Conservation (phyloP, 2,113 vertebrate genomes). For the Perca fluviatilis region DNA sequence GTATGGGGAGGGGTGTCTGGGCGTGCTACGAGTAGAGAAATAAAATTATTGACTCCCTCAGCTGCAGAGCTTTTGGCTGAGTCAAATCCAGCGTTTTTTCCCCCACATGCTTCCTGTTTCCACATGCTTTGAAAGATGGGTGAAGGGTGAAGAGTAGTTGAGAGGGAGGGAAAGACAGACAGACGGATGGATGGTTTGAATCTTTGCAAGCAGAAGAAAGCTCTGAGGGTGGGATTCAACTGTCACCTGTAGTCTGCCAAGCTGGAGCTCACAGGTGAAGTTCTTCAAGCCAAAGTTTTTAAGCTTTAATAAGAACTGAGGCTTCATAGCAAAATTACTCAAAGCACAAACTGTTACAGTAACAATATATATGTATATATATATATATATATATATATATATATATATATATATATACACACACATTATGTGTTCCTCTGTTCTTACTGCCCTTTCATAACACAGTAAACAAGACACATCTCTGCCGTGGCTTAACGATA, state of each 20-base stretch:
- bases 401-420: too few relatives aligned
- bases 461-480: constrained; percentile 27
- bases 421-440: neutral
- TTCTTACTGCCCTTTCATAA: constrained; percentile 26
- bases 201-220: constrained; percentile 33
- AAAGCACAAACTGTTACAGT: constrained; percentile 8
- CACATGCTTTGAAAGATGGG: constrained; percentile 35
- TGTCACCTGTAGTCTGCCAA: constrained; percentile 39
- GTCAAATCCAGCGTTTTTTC: constrained; percentile 21
- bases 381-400: too few relatives aligned
- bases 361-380: neutral
- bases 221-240: constrained; percentile 4
- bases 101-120: constrained; percentile 31
- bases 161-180: constrained; percentile 10
- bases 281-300: constrained; percentile 44
- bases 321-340: constrained; percentile 29
- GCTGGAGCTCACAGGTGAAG: constrained; percentile 26
- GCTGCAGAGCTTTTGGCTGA: constrained; percentile 42
- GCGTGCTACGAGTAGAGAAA: constrained; percentile 10
- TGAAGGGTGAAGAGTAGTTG: constrained; percentile 18
- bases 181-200: constrained; percentile 31
- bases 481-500: constrained; percentile 18
- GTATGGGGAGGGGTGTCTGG: constrained; percentile 11
- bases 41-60: constrained; percentile 47
- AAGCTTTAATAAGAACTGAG: constrained; percentile 30